These are phyloP conservation scores for Hirundichthys speculiger DNA, from an alignment of 2,113 vertebrate species.

Conservation along the genomic window DNA sequence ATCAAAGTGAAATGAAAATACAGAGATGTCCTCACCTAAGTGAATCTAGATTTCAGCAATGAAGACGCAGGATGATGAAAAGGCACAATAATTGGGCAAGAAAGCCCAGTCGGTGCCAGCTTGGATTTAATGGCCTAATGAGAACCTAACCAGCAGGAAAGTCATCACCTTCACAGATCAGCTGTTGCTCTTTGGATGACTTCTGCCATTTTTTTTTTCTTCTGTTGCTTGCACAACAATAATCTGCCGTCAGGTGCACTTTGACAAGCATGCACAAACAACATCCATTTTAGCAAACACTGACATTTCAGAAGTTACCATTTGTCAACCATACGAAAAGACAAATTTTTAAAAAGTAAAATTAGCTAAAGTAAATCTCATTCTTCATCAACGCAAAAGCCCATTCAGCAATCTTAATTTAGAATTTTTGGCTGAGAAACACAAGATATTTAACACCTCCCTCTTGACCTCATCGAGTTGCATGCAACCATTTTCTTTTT, in stretches of 20 bases:
- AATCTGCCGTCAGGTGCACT: neutral
- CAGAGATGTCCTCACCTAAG: conserved; percentile 86
- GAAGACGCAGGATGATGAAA: conserved; percentile 81
- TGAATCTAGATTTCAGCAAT: conserved; percentile 99
- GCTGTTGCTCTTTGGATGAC: neutral
- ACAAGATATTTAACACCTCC: no score
- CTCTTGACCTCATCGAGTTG: no score
- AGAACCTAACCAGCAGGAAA: conserved; percentile 14
- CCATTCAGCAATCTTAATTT: no score
- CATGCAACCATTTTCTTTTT: no score
- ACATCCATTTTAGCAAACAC: neutral
- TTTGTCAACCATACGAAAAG: no score
- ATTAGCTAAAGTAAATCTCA: no score
- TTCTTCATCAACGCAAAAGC: no score
- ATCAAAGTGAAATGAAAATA: conserved; percentile 61
- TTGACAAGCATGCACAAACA: neutral
- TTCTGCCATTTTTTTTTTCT: no score
- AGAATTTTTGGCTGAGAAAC: no score
- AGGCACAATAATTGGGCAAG: conserved; percentile 53
- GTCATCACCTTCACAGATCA: neutral
- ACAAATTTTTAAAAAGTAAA: no score
- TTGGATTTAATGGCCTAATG: neutral
- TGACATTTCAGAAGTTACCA: neutral
- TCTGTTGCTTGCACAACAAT: no score
- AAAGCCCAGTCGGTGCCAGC: conserved; percentile 1